Base-by-base conservation (phyloP, 2,797 vertebrate species). In the Oreochromis mossambicus region DNA sequence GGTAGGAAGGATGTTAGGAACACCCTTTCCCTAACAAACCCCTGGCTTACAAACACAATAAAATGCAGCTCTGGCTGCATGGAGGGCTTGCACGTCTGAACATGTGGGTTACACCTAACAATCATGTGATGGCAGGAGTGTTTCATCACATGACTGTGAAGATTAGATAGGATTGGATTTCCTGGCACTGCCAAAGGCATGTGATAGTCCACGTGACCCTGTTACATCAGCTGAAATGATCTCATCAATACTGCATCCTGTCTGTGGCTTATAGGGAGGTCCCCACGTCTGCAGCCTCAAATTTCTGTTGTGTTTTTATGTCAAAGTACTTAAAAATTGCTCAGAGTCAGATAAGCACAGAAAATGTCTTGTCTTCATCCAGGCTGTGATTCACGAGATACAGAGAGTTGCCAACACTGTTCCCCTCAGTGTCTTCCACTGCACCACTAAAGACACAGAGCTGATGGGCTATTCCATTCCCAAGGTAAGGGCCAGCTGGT, bases 401-500 rank as follows among this genome's bases (percentile, higher is more conserved):
- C 46, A 48, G 46, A 48, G 46, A 48, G 1, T 48, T 48, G 46
- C 46, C 46, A 48, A 17, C 46, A 48, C 46, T 48, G 46, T 48
- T 17, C 46, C 46, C 17, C 46, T 48, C 46, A 48, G 46, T 17
- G 15, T 48, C 46, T 48, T 48, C 7, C 46, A 48, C 43, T 15
- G 14, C 14, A 46, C 43, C 14, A 46, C 43, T 46, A 46, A 7
- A 46, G 43, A 46, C 43, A 43, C 41, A 43, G 41, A 43, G 41
- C 12, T 43, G 3, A 43, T 43, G 41, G 41, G 41, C 0, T 43
- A 43, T 14, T 43, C 41, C 12, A 43, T 97, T 75, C 97, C 96
- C 12, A 96, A 91, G 94, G 96, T 96, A 83, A 24, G n/a, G n/a
- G n/a, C 5, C 8, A 68, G 2, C 3, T 90, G 13, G 13, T 56